Evolutionary conservation across 1,140 invertebrate genomes (phyloP), one percentile per base, ranked within the genome.

Genomic region (Hypsibius dujardini): DNA sequence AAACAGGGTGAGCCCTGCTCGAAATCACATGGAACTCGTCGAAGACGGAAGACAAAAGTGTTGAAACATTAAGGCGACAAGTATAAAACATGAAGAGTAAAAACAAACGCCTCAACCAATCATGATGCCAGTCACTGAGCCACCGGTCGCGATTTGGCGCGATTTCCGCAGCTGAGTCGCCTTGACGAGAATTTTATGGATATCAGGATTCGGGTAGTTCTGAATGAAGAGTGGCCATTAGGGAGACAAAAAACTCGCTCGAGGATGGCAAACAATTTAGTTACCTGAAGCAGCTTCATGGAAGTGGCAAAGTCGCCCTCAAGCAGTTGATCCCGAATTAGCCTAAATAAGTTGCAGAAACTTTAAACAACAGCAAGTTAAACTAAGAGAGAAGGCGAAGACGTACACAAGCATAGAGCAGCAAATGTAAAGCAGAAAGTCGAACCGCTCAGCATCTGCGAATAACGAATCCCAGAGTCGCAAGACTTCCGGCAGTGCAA

Each of bases 351-450:
- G 77, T 74, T 74, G 75, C 72, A 70, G 59, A 73, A 70, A 70
- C 2, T 46, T 40, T 46, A 28, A 47, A 73, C 47, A 70, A 72
- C 45, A 12, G 15, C 14, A 59, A 73, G 46, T 14, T 42, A 73
- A 60, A 70, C 45, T 70, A 40, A 47, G 1, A 72, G 70, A 73
- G 14, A 14, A 69, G 70, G 2, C 12, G 60, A 28, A 73, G 76
- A 86, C 89, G 87, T 84, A 94, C 90, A 94, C 83, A 74, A 96
- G 89, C 92, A 97, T 96, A 74, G 92, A 90, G 83, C 90, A 93
- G 79, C 92, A 95, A 71, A 95, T 86, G 77, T 88, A 84, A 74
- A 93, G 88, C 0, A 96, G 84, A 77, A 95, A 95, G 75, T 87
- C 84, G 79, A 95, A 95, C 76, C 93, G 84, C 67, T 88, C 84